A percentile compares a stretch with the other conserved stretches of the same genome.
Conservation (phyloP, 37 sponge, comb jelly and placozoan genomes). For the Tethya wilhelma region DNA sequence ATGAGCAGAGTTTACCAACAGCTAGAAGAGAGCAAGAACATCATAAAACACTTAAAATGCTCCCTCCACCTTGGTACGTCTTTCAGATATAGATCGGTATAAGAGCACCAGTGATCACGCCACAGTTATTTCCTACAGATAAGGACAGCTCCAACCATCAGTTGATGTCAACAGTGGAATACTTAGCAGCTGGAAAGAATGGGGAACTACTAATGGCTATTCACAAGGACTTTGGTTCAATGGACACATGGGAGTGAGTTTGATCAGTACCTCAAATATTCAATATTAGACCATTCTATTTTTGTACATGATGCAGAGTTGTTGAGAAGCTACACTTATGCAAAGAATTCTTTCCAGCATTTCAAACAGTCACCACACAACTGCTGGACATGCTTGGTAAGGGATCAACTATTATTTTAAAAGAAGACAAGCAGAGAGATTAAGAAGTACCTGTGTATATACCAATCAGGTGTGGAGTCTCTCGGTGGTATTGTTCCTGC, state of each 20-base stretch:
- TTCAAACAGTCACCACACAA: conserved; percentile 32
- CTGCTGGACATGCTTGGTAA: conserved; percentile 21
- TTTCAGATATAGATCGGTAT: too few relatives aligned
- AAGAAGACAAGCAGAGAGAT: too few relatives aligned
- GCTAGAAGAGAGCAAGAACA: conserved; percentile 16
- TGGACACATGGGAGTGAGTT: background rate
- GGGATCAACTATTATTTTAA: background rate
- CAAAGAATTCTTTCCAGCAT: conserved; percentile 42
- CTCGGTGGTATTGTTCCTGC: conserved; percentile 30
- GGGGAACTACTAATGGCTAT: conserved; percentile 1
- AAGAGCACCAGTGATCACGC: too few relatives aligned
- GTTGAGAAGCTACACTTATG: conserved; percentile 29
- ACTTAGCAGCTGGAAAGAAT: background rate
- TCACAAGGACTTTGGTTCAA: conserved; percentile 14
- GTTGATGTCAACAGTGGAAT: conserved; percentile 12
- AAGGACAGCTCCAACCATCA: conserved; percentile 2
- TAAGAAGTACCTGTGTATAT: background rate
- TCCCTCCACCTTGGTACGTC: conserved; percentile 12
- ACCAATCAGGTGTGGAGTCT: conserved; percentile 25
- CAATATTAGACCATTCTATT: background rate
- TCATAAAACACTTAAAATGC: conserved; percentile 8
- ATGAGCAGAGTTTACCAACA: conserved; percentile 46
- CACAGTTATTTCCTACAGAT: background rate
- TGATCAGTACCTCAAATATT: background rate
- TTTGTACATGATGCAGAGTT: conserved; percentile 7